A percentile compares a stretch with the other conserved stretches of the same genome.
phyloP scores from a whole-genome alignment of 2,888 invertebrate species.

The Drosophila percnosoma region DNA sequence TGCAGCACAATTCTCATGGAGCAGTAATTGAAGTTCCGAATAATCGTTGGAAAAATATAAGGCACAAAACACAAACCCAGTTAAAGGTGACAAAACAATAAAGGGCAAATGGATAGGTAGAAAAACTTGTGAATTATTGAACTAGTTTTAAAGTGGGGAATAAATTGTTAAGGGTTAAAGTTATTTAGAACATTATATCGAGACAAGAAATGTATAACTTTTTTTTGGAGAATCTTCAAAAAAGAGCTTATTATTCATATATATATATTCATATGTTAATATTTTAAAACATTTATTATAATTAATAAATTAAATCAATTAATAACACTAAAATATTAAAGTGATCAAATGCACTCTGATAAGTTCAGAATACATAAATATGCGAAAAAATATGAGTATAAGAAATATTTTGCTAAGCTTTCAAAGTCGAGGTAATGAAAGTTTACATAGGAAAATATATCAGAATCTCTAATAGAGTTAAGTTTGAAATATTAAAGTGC shows the following conservation, averaged over 20 bases:
- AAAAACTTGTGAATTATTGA: not conserved
- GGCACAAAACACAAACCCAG: conserved; percentile 3
- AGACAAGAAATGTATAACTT: not conserved
- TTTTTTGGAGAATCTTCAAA: not conserved
- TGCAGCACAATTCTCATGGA: conserved; percentile 43
- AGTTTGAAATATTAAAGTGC: not conserved
- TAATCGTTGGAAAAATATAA: not conserved
- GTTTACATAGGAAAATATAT: not conserved
- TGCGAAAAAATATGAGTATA: not conserved
- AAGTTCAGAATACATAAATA: not conserved
- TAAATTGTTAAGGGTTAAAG: not conserved
- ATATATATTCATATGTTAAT: not conserved
- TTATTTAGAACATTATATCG: not conserved
- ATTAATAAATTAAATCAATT: no score
- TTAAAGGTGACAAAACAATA: conserved; percentile 2
- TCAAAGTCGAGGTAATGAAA: not conserved
- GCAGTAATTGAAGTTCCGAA: conserved; percentile 25
- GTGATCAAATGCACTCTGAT: not conserved
- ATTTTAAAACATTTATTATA: not conserved
- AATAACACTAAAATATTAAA: no score
- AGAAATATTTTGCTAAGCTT: not conserved
- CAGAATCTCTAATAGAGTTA: not conserved
- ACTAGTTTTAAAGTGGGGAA: not conserved
- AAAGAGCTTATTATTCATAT: not conserved
- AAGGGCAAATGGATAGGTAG: not conserved